Percentiles rank a stretch among this genome's conserved stretches.
Conservation (phyloP, 2,888 invertebrate species). For the Ophion ventricosus region DNA sequence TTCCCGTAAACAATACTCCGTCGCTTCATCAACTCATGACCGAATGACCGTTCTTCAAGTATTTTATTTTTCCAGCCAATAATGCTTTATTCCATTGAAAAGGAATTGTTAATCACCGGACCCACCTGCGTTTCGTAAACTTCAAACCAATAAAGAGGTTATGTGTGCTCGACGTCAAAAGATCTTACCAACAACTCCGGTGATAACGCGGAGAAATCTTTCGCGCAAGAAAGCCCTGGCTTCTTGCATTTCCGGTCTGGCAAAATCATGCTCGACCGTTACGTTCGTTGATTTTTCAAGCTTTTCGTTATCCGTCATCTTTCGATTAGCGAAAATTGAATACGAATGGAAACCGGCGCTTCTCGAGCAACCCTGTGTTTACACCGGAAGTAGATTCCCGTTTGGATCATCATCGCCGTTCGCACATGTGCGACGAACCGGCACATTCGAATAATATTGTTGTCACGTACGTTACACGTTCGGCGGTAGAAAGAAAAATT, state of each 20-base stretch:
- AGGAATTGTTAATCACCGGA: background rate
- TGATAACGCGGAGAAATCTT: constrained; percentile 82
- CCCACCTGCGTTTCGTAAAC: background rate
- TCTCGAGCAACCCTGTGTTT: background rate
- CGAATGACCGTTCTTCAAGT: too few species aligned
- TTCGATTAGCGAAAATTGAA: background rate
- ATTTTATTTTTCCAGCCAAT: too few species aligned
- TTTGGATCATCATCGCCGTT: background rate
- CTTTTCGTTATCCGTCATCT: constrained; percentile 68
- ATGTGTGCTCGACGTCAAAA: constrained; percentile 40
- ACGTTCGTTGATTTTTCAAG: constrained; percentile 50
- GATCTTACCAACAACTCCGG: constrained; percentile 81
- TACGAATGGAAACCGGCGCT: background rate
- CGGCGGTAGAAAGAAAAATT: background rate
- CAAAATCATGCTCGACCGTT: constrained; percentile 70
- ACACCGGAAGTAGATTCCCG: background rate
- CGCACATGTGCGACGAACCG: background rate
- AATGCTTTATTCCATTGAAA: too few species aligned
- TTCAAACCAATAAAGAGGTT: constrained; percentile 22
- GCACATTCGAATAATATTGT: background rate
- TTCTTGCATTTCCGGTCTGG: constrained; percentile 79
- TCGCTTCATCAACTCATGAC: too few species aligned
- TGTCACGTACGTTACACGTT: background rate
- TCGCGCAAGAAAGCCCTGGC: constrained; percentile 83
- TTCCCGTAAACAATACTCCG: too few species aligned